Conservation (phyloP, 2,797 vertebrate species). For the Halcyon badia region DNA sequence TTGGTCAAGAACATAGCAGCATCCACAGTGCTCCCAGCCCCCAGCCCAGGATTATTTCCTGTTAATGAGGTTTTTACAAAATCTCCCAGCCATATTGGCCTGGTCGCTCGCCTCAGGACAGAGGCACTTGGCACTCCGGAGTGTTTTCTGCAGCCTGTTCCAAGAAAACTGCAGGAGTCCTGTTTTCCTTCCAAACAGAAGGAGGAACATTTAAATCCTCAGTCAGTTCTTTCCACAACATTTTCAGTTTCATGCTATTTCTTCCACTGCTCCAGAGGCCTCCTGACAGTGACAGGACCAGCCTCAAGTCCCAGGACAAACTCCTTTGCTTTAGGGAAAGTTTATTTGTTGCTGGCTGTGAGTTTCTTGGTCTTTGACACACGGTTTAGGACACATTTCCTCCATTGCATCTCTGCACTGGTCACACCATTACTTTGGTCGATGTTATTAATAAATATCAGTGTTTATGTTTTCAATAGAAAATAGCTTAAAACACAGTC, state of each 20-base stretch:
- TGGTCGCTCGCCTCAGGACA: neutral
- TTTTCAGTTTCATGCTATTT: neutral
- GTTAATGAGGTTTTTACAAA: neutral
- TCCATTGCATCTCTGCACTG: neutral
- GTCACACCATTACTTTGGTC: neutral
- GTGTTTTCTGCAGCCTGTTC: neutral
- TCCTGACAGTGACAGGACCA: neutral
- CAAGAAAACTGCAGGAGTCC: neutral
- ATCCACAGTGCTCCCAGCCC: neutral
- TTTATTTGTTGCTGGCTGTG: neutral
- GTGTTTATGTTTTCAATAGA: neutral
- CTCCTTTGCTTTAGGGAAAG: neutral
- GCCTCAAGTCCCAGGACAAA: neutral
- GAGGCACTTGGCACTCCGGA: neutral
- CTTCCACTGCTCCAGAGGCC: neutral
- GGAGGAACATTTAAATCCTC: neutral
- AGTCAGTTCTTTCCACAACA: neutral
- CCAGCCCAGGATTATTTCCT: neutral
- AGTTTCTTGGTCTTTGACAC: rapidly evolving
- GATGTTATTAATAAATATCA: neutral
- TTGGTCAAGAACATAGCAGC: neutral
- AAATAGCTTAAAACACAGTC: neutral
- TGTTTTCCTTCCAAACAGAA: slow-evolving; percentile 58
- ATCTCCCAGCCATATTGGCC: neutral
- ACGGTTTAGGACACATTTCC: neutral